Base-by-base conservation (phyloP, 2,797 vertebrate genomes). In the Sebastes oblongus region DNA sequence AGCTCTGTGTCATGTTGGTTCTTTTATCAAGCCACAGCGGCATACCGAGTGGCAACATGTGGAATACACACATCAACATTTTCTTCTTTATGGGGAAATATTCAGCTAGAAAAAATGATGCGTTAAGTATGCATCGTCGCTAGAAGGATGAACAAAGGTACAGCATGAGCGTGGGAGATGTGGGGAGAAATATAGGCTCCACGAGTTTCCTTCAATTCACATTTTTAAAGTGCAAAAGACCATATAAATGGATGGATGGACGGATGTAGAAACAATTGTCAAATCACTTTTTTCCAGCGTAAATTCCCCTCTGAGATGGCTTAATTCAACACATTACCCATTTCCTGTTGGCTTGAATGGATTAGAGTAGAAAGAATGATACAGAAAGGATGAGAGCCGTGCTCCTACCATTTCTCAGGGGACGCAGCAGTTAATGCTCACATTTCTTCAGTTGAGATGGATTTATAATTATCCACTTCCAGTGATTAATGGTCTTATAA, bases 401-500 rank as follows among this genome's bases (percentile, higher is more conserved):
- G 60, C 42, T 42, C 24, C n/a, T 6, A 4, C 50, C 16, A 58
- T 77, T 58, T 72, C 42, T 66, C 61, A 20, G 22, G 68, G 24
- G 68, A 81, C 65, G 25, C 14, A 55, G 42, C 50, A 32, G 56
- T 55, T 78, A 72, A 62, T 69, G 62, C 39, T 79, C 56, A 74
- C 39, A 60, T 64, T 59, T 69, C 56, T 71, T 72, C 30, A 30
- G 30, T 67, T 73, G 65, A 42, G 60, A 75, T 78, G 50, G 67
- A 85, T 80, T 83, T 74, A 56, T 75, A 79, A 81, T 81, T 77
- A 82, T 77, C 71, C 65, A 75, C 80, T 73, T 77, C 29, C 34
- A 61, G 13, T 86, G 67, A 80, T 80, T 86, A 76, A 85, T 68
- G 66, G 39, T 69, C 27, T 77, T 58, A 64, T 70, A 75, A 83